Base-by-base conservation (phyloP, 2,797 vertebrate species). In the Champsocephalus gunnari region DNA sequence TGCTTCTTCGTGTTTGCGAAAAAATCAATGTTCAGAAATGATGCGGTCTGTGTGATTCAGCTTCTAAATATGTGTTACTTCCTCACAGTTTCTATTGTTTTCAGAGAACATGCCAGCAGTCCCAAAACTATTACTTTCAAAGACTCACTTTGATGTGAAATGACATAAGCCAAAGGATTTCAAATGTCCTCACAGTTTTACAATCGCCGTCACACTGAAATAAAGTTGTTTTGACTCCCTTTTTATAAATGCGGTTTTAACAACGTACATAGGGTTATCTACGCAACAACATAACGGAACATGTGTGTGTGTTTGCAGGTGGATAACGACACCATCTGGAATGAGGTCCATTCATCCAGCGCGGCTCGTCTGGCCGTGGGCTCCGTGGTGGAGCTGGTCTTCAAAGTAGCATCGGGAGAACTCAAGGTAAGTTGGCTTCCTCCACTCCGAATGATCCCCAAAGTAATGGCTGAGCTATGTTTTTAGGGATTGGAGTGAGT, bases 251-350 rank as follows among this genome's bases (percentile, higher is more conserved):
- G 2, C 51, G 51, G 16, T 34, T 60, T 49, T 73, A 80, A 73
- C 12, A 71, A 60, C 13, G 24, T 24, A 24, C 24, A 24, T 24
- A 24, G 24, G 24, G 24, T 24, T 24, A 24, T 21, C 21, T 21
- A 21, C 21, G 21, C 21, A 21, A 21, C 21, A 21, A 24, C 10
- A 14, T 67, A 64, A 53, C 19, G 4, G 8, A 38, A 8, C 16
- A 16, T 48, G 12, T 10, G 16, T 77, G 54, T 74, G 54, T 79
- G 71, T 74, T 58, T 21, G 21, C 93, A 99, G 98, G 97, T 99
- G n/a, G 98, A 99, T 95, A 99, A 96, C 17, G 98, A 99, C 94
- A 99, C 98, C 34, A 98, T 99, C 79, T 99, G 98, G 98, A 99
- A 99, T 0, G 98, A 99, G 82, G 96, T 98, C 32, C 98, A 99